Conservation (phyloP, 2,888 invertebrate genomes). For the Synanthedon tipuliformis region DNA sequence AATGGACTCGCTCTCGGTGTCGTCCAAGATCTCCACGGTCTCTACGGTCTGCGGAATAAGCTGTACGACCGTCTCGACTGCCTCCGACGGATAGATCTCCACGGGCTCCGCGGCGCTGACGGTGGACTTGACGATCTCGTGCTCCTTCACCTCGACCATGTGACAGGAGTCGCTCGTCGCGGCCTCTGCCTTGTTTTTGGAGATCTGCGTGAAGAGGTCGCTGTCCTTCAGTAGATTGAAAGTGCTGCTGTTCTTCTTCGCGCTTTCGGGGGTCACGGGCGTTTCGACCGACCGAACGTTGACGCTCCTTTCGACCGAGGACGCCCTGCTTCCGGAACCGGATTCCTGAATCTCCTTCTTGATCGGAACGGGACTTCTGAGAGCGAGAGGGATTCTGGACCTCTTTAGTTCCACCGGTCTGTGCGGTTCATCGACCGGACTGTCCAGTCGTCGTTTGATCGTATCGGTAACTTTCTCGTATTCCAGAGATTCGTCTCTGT, state of each 20-base stretch:
- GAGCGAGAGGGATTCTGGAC: slow-evolving; percentile 54
- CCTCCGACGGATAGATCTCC: slow-evolving; percentile 62
- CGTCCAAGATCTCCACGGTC: slow-evolving; percentile 66
- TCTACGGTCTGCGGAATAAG: slow-evolving; percentile 68
- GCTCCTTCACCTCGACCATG: slow-evolving; percentile 77
- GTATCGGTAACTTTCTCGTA: slow-evolving; percentile 75
- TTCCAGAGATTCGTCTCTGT: slow-evolving; percentile 21
- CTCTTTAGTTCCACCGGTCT: slow-evolving; percentile 42
- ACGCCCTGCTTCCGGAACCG: slow-evolving; percentile 31
- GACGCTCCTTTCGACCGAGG: slow-evolving; percentile 30
- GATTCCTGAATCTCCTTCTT: slow-evolving; percentile 39
- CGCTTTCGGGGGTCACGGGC: slow-evolving; percentile 40
- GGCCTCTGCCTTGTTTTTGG: slow-evolving; percentile 49
- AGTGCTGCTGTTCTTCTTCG: slow-evolving; percentile 66
- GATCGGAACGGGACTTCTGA: slow-evolving; percentile 51
- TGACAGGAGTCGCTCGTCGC: slow-evolving; percentile 45
- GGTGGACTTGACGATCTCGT: slow-evolving; percentile 75
- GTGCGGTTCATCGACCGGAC: slow-evolving; percentile 46
- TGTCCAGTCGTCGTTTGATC: slow-evolving; percentile 70
- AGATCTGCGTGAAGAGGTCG: slow-evolving; percentile 76
- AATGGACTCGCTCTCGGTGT: slow-evolving; percentile 52
- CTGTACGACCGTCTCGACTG: slow-evolving; percentile 63
- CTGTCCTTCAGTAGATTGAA: slow-evolving; percentile 76
- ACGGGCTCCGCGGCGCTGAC: slow-evolving; percentile 49
- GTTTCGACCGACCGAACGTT: no score